Evolutionary conservation across 2,113 vertebrate genomes (phyloP).

Genomic region (Rhinolophus ferrumequinum): DNA sequence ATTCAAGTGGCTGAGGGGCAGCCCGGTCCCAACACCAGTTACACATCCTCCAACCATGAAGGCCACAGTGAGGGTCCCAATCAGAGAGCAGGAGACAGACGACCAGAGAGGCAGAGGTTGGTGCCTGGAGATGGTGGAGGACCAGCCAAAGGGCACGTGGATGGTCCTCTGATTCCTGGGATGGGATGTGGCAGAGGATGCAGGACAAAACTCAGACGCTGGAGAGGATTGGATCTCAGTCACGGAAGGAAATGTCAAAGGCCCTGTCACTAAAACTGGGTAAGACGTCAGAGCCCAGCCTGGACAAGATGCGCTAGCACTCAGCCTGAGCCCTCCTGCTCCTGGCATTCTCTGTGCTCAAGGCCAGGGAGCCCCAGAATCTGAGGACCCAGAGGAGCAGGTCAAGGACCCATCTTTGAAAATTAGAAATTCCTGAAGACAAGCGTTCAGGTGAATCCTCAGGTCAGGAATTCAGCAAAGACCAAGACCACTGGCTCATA

Average conservation of each 20-base stretch:
- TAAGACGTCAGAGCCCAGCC: not conserved
- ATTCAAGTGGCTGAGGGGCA: not conserved
- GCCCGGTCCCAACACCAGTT: not conserved
- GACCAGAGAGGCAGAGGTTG: rapidly evolving
- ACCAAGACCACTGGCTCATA: not conserved
- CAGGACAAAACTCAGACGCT: not conserved
- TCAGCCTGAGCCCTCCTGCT: rapidly evolving
- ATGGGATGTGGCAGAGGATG: not conserved
- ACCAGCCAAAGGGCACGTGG: not conserved
- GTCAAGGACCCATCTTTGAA: not conserved
- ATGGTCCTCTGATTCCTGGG: not conserved
- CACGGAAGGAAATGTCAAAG: not conserved
- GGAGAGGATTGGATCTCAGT: not conserved
- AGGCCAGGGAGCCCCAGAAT: not conserved
- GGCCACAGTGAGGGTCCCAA: not conserved
- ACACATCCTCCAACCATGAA: rapidly evolving
- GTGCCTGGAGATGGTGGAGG: not conserved
- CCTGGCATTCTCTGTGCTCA: not conserved
- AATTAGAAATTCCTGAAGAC: not conserved
- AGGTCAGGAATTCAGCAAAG: not conserved
- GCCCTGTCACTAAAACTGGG: not conserved
- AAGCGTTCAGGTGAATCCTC: not conserved
- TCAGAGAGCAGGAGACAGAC: not conserved
- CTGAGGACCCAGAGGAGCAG: not conserved
- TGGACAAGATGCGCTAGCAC: not conserved